phyloP scores from a whole-genome alignment of 2,113 vertebrate genomes.

The Gasterosteus aculeatus region DNA sequence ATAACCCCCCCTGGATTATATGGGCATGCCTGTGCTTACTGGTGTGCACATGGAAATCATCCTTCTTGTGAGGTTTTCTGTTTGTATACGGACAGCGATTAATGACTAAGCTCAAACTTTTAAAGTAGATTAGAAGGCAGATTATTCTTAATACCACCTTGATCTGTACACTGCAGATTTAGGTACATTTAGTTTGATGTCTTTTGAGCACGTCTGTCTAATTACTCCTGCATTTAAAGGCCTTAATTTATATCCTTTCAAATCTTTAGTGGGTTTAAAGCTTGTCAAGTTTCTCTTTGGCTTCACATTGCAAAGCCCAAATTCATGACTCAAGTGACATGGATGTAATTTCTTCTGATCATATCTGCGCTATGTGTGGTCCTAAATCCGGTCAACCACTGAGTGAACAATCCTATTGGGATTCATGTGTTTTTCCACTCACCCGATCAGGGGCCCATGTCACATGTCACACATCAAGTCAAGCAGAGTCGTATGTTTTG shows the following conservation, averaged over 20 bases:
- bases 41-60: background rate
- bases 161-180: slow-evolving; percentile 26
- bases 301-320: background rate
- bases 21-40: background rate
- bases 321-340: background rate
- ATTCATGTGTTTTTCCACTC: background rate
- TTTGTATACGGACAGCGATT: slow-evolving; percentile 31
- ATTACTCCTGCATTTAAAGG: slow-evolving; percentile 34
- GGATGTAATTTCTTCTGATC: background rate
- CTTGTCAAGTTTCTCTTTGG: background rate
- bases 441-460: background rate
- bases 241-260: slow-evolving; percentile 23
- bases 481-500: background rate
- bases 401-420: background rate
- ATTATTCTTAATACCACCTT: slow-evolving; percentile 37
- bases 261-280: slow-evolving; percentile 3
- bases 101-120: slow-evolving; percentile 30
- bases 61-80: slow-evolving; percentile 18
- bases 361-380: background rate
- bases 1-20: background rate
- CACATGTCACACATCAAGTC: background rate
- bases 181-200: slow-evolving; percentile 18
- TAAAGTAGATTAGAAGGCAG: slow-evolving; percentile 37
- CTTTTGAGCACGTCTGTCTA: slow-evolving; percentile 10
- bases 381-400: background rate